phyloP scores from a whole-genome alignment of 2,797 vertebrate genomes.

The Glyptemys insculpta region DNA sequence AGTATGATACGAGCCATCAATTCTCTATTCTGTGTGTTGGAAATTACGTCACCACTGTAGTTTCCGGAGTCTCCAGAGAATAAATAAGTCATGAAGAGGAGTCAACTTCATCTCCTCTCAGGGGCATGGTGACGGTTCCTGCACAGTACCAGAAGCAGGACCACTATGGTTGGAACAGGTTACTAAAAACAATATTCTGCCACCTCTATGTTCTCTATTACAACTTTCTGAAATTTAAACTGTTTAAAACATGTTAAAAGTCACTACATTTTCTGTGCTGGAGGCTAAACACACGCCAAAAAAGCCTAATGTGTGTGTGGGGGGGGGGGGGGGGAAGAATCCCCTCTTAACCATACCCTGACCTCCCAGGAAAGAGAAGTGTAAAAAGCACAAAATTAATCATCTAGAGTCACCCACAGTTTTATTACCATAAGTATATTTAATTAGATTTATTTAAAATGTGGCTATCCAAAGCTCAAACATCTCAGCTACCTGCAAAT shows the following conservation, averaged over 20 bases:
- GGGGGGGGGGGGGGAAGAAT: fast-evolving
- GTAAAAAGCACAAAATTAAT: neutral
- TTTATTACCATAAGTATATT: neutral
- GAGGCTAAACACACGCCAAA: neutral
- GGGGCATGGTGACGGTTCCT: too few species aligned
- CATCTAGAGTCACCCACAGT: neutral
- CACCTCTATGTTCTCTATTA: neutral
- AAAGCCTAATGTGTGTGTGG: neutral
- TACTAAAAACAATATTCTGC: neutral
- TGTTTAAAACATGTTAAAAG: neutral
- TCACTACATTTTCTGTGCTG: neutral
- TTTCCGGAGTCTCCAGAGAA: too few species aligned
- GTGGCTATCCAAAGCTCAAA: neutral
- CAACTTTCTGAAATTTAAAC: neutral
- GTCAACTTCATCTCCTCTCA: too few species aligned
- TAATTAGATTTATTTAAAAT: neutral
- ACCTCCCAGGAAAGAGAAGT: neutral
- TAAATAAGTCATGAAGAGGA: too few species aligned
- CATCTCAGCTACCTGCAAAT: neutral
- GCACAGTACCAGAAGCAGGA: too few species aligned
- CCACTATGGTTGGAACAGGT: neutral
- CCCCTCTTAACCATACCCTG: too few species aligned
- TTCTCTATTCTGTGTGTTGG: too few species aligned
- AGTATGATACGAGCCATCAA: too few species aligned
- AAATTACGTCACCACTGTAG: too few species aligned